Evolutionary conservation across 2,888 invertebrate species (phyloP).

Genomic region (Diarsia brunnea): DNA sequence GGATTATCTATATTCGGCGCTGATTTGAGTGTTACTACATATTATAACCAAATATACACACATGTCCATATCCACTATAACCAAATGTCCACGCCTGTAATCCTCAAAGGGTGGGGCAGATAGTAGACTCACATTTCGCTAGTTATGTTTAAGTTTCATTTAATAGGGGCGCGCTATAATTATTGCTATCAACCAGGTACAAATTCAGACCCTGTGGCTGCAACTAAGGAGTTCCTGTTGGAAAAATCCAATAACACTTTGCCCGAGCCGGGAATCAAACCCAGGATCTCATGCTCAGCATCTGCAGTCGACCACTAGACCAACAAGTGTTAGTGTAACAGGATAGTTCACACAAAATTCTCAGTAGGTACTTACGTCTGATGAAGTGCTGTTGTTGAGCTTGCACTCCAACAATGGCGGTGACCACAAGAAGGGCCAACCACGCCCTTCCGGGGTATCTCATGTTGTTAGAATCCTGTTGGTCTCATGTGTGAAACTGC

Average conservation of each 20-base stretch:
- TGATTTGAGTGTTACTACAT: background rate
- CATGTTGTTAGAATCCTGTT: conserved; percentile 73
- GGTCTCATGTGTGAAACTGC: conserved; percentile 72
- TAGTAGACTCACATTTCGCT: no score
- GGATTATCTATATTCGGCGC: background rate
- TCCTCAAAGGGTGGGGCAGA: background rate
- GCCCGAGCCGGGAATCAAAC: no score
- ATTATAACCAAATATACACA: no score
- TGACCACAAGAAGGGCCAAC: conserved; percentile 75
- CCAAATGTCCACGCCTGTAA: background rate
- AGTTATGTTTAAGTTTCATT: no score
- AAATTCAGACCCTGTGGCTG: no score
- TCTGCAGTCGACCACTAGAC: background rate
- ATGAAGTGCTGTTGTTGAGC: conserved; percentile 75
- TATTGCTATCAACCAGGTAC: no score
- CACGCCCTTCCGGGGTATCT: conserved; percentile 75
- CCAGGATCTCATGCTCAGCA: no score
- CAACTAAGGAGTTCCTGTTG: no score
- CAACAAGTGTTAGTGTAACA: background rate
- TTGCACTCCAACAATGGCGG: conserved; percentile 63
- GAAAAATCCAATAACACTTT: no score
- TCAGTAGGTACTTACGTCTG: conserved; percentile 79
- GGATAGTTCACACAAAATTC: conserved; percentile 24
- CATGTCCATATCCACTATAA: no score
- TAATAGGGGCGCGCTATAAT: no score